A percentile compares a stretch with the other conserved stretches of the same genome.
Evolutionary conservation across 1,140 invertebrate genomes (phyloP).

Genomic region (Scaptodrosophila lebanonensis): DNA sequence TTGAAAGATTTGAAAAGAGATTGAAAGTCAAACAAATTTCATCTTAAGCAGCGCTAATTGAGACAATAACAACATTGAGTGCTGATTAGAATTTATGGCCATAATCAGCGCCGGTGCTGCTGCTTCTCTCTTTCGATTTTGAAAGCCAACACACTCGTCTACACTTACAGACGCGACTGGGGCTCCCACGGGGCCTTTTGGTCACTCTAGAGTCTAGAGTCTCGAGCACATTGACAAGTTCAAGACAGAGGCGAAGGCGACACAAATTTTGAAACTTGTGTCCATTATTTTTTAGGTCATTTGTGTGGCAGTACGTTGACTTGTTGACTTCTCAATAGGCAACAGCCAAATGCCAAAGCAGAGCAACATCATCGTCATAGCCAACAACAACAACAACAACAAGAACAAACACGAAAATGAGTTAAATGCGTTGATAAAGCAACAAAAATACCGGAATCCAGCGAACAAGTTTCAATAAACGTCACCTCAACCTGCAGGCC

Average conservation of each 20-base stretch:
- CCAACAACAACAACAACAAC: conserved; percentile 24
- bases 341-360: too few species aligned
- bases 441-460: conserved; percentile 57
- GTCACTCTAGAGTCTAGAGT: too few species aligned
- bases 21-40: conserved; percentile 12
- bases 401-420: neutral
- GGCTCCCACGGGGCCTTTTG: conserved; percentile 22
- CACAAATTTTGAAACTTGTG: conserved; percentile 39
- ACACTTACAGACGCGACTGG: too few species aligned
- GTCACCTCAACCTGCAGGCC: conserved; percentile 23
- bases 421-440: conserved; percentile 17
- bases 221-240: neutral
- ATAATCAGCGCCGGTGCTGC: conserved; percentile 10
- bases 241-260: conserved; percentile 8
- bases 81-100: conserved; percentile 53
- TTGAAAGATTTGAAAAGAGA: too few species aligned
- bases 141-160: too few species aligned
- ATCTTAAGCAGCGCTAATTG: conserved; percentile 10
- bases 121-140: too few species aligned
- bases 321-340: too few species aligned
- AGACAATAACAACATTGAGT: conserved; percentile 12
- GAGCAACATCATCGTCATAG: too few species aligned
- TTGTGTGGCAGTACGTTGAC: too few species aligned
- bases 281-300: conserved; percentile 49
- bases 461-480: conserved; percentile 58